A percentile compares a stretch with the other conserved stretches of the same genome.
These are phyloP conservation scores for Sorex maritimensis DNA, from an alignment of 2,797 vertebrate species.

Conservation along the genomic window DNA sequence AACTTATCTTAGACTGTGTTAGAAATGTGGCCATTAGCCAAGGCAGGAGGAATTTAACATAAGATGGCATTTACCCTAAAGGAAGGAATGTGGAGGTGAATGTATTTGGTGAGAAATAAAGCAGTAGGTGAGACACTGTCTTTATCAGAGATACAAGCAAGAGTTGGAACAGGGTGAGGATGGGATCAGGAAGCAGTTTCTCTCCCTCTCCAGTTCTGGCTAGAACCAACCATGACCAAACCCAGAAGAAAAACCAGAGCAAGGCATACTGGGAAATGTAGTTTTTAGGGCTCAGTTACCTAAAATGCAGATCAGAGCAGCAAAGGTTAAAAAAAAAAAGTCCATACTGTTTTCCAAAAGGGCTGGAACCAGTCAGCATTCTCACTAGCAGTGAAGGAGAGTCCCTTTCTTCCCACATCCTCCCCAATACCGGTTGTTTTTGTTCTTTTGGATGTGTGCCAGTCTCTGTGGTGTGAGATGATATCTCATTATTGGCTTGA, in stretches of 20 bases:
- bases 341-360: too few relatives aligned
- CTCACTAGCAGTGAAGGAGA: too few relatives aligned
- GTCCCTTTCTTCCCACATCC: too few relatives aligned
- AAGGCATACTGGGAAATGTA: constrained; percentile 24
- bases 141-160: background rate
- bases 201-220: accelerated
- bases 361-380: too few relatives aligned
- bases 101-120: background rate
- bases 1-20: background rate
- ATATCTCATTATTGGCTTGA: too few relatives aligned
- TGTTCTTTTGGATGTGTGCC: too few relatives aligned
- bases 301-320: background rate
- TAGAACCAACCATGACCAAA: background rate
- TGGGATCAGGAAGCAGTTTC: background rate
- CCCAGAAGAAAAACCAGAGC: background rate
- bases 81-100: background rate
- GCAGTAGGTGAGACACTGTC: background rate
- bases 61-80: background rate
- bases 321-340: background rate
- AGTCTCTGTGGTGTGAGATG: too few relatives aligned
- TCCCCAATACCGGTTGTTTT: too few relatives aligned
- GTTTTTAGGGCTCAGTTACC: background rate
- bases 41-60: background rate
- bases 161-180: background rate
- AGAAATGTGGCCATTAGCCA: too few relatives aligned